phyloP scores from a whole-genome alignment of 35 echinoderm and acorn worm genomes.

The Acanthaster planci region DNA sequence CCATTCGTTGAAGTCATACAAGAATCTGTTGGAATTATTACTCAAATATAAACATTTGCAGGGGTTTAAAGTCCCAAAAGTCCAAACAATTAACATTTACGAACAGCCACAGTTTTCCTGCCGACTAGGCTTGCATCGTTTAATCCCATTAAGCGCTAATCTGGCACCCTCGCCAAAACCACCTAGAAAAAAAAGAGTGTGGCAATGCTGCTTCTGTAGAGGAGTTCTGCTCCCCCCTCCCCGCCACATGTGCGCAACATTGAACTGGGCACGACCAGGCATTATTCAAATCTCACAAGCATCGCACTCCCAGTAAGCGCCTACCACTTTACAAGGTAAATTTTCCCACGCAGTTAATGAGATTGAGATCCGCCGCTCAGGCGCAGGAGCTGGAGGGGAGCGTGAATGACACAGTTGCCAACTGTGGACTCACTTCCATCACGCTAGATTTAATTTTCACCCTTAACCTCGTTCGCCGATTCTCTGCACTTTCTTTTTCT shows the following conservation, averaged over 20 bases:
- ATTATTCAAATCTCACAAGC: neutral
- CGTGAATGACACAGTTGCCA: neutral
- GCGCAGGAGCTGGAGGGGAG: neutral
- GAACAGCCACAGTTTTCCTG: constrained; percentile 4
- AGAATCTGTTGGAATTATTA: too few species aligned
- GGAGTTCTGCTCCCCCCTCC: neutral
- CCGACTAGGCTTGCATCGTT: neutral
- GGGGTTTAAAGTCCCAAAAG: neutral
- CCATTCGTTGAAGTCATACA: too few species aligned
- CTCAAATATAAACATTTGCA: too few species aligned
- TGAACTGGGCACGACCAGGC: neutral
- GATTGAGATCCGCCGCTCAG: neutral
- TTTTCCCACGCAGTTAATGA: neutral
- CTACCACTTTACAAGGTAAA: neutral
- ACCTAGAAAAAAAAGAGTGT: neutral
- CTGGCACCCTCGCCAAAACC: neutral
- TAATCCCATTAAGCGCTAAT: constrained; percentile 7
- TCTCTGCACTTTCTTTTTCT: constrained; percentile 5
- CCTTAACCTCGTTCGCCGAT: neutral
- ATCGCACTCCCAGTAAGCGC: neutral
- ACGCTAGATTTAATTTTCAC: too few species aligned
- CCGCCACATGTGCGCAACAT: constrained; percentile 10
- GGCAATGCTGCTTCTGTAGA: neutral
- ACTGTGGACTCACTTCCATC: too few species aligned
- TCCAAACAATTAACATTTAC: neutral